Conservation (phyloP, 2,113 vertebrate genomes). For the Neolamprologus brichardi region DNA sequence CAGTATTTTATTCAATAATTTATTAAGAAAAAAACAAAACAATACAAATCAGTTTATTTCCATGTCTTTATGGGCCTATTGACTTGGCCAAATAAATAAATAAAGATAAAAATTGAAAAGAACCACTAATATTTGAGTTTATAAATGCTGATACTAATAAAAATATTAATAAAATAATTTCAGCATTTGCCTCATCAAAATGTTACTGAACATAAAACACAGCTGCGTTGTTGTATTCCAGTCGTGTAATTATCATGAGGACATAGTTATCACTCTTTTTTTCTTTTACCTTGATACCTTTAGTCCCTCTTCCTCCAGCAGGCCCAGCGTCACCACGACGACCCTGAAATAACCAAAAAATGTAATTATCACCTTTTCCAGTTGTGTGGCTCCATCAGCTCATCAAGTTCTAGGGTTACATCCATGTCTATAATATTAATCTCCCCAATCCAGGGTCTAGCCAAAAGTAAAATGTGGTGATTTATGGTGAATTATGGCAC, state of each 20-base stretch:
- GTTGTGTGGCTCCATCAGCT: neutral
- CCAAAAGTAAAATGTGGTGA: neutral
- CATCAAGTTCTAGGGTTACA: neutral
- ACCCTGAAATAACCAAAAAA: slow-evolving; percentile 45
- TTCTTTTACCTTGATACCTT: slow-evolving; percentile 62
- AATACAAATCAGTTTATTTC: neutral
- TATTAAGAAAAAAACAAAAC: neutral
- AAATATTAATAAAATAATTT: neutral
- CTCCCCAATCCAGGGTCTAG: neutral
- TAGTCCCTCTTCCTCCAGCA: slow-evolving; percentile 41
- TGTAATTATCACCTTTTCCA: rapidly evolving
- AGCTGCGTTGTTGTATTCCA: neutral
- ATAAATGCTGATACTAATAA: rapidly evolving
- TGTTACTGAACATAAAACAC: neutral
- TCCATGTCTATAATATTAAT: neutral
- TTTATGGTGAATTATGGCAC: neutral
- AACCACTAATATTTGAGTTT: neutral
- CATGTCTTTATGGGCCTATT: neutral
- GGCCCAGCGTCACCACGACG: slow-evolving; percentile 33
- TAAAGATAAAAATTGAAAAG: neutral
- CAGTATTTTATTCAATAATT: neutral
- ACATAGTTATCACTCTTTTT: neutral
- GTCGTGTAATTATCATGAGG: neutral
- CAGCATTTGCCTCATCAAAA: neutral
- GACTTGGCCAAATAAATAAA: neutral